Evolutionary conservation across 2,888 invertebrate species (phyloP).

Genomic region (Gortyna flavago): DNA sequence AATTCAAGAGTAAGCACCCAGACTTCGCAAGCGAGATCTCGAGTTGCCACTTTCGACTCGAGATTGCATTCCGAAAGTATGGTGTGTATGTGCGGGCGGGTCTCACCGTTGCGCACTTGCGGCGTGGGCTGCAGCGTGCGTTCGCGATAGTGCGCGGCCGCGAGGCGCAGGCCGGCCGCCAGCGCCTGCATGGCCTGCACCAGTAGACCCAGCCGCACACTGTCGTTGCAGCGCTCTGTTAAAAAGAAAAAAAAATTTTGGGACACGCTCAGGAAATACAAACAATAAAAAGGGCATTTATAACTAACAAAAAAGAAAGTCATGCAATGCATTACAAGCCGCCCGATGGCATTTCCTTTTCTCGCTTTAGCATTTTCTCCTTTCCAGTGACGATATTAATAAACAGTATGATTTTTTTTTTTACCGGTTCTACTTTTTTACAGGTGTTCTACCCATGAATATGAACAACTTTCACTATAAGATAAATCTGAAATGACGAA

Average conservation of each 20-base stretch:
- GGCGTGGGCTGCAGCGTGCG: constrained; percentile 97
- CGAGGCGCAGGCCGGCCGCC: constrained; percentile 97
- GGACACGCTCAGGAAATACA: neutral
- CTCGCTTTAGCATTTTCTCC: too few relatives aligned
- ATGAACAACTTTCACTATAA: too few relatives aligned
- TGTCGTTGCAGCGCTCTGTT: constrained; percentile 82
- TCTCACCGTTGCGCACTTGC: constrained; percentile 95
- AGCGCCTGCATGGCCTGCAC: constrained; percentile 98
- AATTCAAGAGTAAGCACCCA: too few relatives aligned
- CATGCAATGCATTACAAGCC: too few relatives aligned
- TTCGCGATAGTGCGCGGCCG: constrained; percentile 95
- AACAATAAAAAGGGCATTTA: neutral
- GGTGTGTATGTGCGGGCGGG: too few relatives aligned
- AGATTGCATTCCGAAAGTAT: neutral
- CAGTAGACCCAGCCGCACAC: constrained; percentile 94
- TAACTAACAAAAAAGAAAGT: too few relatives aligned
- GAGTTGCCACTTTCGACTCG: neutral
- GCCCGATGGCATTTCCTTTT: too few relatives aligned
- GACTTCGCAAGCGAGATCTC: neutral
- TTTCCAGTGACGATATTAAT: too few relatives aligned
- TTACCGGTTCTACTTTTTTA: too few relatives aligned
- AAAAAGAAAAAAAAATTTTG: neutral
- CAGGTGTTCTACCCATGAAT: too few relatives aligned
- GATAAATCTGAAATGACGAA: too few relatives aligned
- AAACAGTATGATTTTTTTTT: too few relatives aligned